These are phyloP conservation scores for Condylostylus longicornis DNA, from an alignment of 1,140 invertebrate genomes.

Conservation along the genomic window DNA sequence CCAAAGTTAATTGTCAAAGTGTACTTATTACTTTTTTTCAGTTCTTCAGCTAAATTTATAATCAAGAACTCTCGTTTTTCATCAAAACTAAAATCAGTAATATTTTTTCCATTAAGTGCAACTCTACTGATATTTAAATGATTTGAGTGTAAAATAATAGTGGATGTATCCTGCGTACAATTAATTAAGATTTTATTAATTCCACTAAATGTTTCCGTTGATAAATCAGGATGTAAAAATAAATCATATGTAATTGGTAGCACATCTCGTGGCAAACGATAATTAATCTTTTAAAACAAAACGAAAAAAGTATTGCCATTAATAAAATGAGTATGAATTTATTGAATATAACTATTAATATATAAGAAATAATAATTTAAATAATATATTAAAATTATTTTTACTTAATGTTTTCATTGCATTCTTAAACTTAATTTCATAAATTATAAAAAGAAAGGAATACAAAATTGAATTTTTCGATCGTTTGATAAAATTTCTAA, in stretches of 20 bases:
- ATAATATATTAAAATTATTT: not conserved
- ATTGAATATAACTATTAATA: not conserved
- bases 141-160: conserved; percentile 56
- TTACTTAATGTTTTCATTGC: not conserved
- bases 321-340: not conserved
- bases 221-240: conserved; percentile 54
- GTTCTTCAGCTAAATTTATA: conserved; percentile 13
- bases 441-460: too few species aligned
- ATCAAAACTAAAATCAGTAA: conserved; percentile 14
- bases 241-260: conserved; percentile 62
- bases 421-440: too few species aligned
- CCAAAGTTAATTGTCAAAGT: conserved; percentile 27
- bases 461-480: not conserved
- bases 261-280: conserved; percentile 48
- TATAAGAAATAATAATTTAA: not conserved
- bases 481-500: not conserved
- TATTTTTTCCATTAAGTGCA: conserved; percentile 1
- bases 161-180: conserved; percentile 36
- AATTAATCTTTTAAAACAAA: conserved; percentile 19
- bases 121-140: conserved; percentile 13
- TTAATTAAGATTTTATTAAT: conserved; percentile 49
- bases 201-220: conserved; percentile 51
- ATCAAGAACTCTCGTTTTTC: conserved; percentile 18
- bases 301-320: not conserved
- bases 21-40: conserved; percentile 5